phyloP scores from a whole-genome alignment of 2,113 vertebrate genomes.

The Halichoeres trimaculatus region DNA sequence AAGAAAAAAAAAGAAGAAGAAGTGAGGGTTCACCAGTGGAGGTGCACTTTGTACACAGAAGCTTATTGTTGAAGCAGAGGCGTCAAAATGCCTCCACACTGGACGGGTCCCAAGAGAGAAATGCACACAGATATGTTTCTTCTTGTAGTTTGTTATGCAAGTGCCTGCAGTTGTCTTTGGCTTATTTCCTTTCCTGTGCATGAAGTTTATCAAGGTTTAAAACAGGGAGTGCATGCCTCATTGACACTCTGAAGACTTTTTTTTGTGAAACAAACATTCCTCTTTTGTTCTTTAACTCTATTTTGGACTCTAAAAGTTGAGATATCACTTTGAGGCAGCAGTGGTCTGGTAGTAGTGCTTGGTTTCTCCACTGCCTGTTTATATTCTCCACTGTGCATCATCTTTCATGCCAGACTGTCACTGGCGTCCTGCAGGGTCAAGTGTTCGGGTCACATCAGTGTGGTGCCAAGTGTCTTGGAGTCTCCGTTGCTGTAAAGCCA shows the following conservation, averaged over 20 bases:
- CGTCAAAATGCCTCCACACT: constrained; percentile 55
- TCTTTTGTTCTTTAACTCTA: background rate
- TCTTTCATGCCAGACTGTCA: constrained; percentile 66
- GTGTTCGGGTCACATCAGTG: constrained; percentile 67
- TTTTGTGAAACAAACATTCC: background rate
- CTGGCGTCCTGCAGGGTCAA: constrained; percentile 60
- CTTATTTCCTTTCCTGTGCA: constrained; percentile 16
- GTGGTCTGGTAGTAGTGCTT: background rate
- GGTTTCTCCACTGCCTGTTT: constrained; percentile 14
- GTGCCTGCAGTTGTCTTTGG: constrained; percentile 56
- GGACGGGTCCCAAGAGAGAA: constrained; percentile 61
- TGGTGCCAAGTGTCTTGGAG: constrained; percentile 73
- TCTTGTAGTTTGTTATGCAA: constrained; percentile 72
- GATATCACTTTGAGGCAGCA: constrained; percentile 17
- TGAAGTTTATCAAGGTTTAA: constrained; percentile 38
- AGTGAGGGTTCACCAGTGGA: constrained; percentile 13
- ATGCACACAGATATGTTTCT: constrained; percentile 73
- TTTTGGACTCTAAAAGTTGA: constrained; percentile 1
- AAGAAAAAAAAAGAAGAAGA: constrained; percentile 1
- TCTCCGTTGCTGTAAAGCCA: constrained; percentile 67
- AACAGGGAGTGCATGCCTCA: constrained; percentile 27
- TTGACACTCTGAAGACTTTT: background rate
- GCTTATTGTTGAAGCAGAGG: constrained; percentile 35
- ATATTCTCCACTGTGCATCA: constrained; percentile 33
- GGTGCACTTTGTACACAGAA: constrained; percentile 47